Conservation (phyloP, 2,888 invertebrate genomes). For the Chalcis sispes region DNA sequence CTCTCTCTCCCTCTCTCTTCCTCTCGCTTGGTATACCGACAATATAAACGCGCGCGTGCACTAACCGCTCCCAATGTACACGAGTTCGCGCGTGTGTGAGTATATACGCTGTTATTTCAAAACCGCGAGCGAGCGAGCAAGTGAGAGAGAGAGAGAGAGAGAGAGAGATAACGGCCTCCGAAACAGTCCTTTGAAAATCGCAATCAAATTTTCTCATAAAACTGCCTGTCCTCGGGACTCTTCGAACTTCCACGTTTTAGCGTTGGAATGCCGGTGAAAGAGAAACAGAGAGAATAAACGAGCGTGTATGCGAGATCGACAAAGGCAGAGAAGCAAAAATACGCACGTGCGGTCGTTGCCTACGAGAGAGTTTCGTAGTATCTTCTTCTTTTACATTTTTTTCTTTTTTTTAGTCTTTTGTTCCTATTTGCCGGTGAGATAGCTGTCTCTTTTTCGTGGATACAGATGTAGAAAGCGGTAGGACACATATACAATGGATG, state of each 20-base stretch:
- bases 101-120: slow-evolving; percentile 39
- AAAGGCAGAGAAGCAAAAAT: too few species aligned
- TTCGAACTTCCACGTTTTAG: too few species aligned
- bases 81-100: not conserved
- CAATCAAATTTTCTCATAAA: slow-evolving; percentile 47
- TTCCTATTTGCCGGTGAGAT: not conserved
- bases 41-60: slow-evolving; percentile 30
- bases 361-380: too few species aligned
- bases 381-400: too few species aligned
- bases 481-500: not conserved
- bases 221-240: slow-evolving; percentile 3
- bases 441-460: too few species aligned
- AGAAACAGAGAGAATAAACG: not conserved
- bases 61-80: not conserved
- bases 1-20: too few species aligned
- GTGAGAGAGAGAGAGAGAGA: too few species aligned
- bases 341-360: too few species aligned
- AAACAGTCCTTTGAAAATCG: slow-evolving; percentile 42
- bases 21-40: not conserved
- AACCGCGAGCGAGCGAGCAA: slow-evolving; percentile 17
- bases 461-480: too few species aligned
- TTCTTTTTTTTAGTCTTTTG: not conserved
- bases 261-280: not conserved
- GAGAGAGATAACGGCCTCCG: not conserved
- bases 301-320: too few species aligned